These are phyloP conservation scores for Blera fallax DNA, from an alignment of 2,888 invertebrate species.

Conservation along the genomic window DNA sequence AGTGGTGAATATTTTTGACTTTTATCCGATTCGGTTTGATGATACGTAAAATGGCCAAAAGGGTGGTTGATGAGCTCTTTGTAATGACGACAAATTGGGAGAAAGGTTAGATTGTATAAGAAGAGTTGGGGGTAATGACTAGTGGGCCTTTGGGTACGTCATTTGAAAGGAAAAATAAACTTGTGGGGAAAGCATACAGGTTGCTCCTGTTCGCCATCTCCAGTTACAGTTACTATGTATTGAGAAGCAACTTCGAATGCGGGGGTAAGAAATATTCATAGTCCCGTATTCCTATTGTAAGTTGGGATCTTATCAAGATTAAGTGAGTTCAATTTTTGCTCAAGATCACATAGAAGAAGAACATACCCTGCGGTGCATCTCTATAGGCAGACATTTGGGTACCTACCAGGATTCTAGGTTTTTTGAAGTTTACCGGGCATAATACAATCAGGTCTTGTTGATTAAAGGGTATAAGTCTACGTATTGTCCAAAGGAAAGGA, in stretches of 20 bases:
- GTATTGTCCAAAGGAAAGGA: too few relatives aligned
- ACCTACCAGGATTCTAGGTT: too few relatives aligned
- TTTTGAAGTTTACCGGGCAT: too few relatives aligned
- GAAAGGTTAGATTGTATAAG: background rate
- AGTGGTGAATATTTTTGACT: constrained; percentile 6
- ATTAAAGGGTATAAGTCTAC: too few relatives aligned
- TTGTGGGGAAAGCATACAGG: background rate
- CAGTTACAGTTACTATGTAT: background rate
- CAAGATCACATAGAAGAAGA: too few relatives aligned
- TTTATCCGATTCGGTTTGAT: constrained; percentile 48
- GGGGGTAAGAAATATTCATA: too few relatives aligned
- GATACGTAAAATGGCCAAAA: constrained; percentile 48
- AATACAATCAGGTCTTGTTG: too few relatives aligned
- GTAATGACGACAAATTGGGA: constrained; percentile 33
- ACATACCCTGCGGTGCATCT: too few relatives aligned
- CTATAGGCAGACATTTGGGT: too few relatives aligned
- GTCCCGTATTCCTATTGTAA: too few relatives aligned
- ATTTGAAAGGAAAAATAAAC: background rate
- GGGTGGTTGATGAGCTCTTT: constrained; percentile 13
- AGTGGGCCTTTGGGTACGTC: background rate
- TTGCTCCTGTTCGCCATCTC: background rate
- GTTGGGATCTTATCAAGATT: too few relatives aligned
- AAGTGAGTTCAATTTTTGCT: too few relatives aligned
- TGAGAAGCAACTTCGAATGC: background rate
- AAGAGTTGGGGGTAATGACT: background rate